phyloP scores from a whole-genome alignment of 1,140 invertebrate genomes.

The Hydropsyche tenuis region DNA sequence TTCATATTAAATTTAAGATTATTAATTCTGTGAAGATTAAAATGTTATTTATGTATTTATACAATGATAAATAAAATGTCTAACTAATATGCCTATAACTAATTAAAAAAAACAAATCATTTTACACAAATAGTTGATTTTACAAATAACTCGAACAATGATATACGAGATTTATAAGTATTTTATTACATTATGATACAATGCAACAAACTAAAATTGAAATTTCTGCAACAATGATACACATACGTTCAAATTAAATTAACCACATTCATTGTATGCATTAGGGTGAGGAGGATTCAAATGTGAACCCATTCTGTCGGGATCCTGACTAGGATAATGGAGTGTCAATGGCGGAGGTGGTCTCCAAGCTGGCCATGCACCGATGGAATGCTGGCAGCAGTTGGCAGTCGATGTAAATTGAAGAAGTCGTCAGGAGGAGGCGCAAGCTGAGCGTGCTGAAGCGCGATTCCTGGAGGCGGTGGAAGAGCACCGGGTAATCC shows the following conservation, averaged over 20 bases:
- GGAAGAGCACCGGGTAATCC: slow-evolving; percentile 83
- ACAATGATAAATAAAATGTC: slow-evolving; percentile 19
- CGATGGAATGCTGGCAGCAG: slow-evolving; percentile 63
- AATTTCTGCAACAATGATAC: no score
- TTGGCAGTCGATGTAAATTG: slow-evolving; percentile 69
- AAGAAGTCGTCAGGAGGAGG: slow-evolving; percentile 84
- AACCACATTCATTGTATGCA: background rate
- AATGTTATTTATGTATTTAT: slow-evolving; percentile 28
- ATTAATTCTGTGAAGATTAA: slow-evolving; percentile 20
- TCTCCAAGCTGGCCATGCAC: slow-evolving; percentile 57
- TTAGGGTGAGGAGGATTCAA: slow-evolving; percentile 30
- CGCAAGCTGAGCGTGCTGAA: slow-evolving; percentile 68
- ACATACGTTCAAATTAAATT: no score
- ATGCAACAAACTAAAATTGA: no score
- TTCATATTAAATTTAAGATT: slow-evolving; percentile 14
- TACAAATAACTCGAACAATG: no score
- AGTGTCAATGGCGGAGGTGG: slow-evolving; percentile 66
- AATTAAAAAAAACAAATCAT: background rate
- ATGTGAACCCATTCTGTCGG: slow-evolving; percentile 81
- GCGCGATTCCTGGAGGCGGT: slow-evolving; percentile 69
- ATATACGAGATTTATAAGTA: no score
- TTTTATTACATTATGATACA: no score
- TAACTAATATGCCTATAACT: background rate
- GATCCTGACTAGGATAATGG: slow-evolving; percentile 96
- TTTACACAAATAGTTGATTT: no score